Base-by-base conservation (phyloP, 2,113 vertebrate genomes). In the Parus major region DNA sequence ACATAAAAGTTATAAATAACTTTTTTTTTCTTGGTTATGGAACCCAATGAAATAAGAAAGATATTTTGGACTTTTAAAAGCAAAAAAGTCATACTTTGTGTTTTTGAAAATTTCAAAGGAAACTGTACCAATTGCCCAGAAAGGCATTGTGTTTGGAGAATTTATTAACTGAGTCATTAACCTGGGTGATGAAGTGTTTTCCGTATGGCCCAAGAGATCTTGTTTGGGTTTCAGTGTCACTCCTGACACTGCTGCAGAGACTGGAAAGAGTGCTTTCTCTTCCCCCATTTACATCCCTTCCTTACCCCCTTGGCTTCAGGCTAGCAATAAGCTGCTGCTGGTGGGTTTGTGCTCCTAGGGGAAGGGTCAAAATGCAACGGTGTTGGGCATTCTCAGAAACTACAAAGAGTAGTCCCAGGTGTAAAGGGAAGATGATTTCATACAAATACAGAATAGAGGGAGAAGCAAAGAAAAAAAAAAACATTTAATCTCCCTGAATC, bases 181-280 rank as follows among this genome's bases (percentile, higher is more conserved):
- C 17, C 41, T 36, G 35, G 4, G 15, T 20, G 61, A 33, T 2
- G 1, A 53, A 39, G 36, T 55, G 31, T 31, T 31, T 68, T 24
- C 50, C 15, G 44, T 33, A 0, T 4, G 5, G 4, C 56, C 41
- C 2, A 0, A 29, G 47, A n/a, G 12, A 16, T 50, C 19, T 7
- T 0, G 0, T 57, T 39, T 25, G 42, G 35, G 55, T 49, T 39
- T 36, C 49, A 36, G 27, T 4, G 23, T 72, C 75, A 75, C 11
- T 5, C 29, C 20, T 22, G 17, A 4, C 42, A 3, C 13, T 21
- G 69, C 64, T 9, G 76, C 36, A 46, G 15, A 65, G 16, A 3
- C 19, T 12, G 53, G 53, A 6, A 61, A n/a, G 14, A n/a, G 14
- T 11, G 35, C 25, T 55, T 19, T 36, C 53, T 29, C 41, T 69